phyloP scores from a whole-genome alignment of 2,888 invertebrate species.

The Caenorhabditis drosophilae region DNA sequence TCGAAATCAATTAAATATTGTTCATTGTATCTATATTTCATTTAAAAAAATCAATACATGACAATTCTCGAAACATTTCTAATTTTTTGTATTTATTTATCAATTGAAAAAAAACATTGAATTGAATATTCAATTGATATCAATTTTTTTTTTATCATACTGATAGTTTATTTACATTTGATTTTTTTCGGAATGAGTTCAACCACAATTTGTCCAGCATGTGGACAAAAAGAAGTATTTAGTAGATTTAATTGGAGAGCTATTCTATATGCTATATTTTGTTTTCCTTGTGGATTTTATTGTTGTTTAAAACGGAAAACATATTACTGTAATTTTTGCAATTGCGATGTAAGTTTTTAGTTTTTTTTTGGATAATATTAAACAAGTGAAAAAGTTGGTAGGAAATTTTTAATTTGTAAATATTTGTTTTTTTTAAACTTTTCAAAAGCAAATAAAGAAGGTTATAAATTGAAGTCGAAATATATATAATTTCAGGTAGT shows the following conservation, averaged over 20 bases:
- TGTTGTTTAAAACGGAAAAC: slow-evolving; percentile 54
- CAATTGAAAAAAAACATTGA: no score
- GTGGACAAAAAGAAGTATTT: slow-evolving; percentile 30
- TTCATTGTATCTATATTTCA: no score
- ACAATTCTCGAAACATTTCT: no score
- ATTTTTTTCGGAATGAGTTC: slow-evolving; percentile 1
- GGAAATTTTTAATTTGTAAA: background rate
- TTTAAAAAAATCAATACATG: no score
- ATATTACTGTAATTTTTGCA: slow-evolving; percentile 50
- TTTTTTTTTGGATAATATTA: background rate
- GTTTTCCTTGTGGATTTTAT: slow-evolving; percentile 64
- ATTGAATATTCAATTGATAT: no score
- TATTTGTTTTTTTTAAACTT: background rate
- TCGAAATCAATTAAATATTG: no score
- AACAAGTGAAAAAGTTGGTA: background rate
- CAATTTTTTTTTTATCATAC: no score
- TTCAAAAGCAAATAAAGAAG: background rate
- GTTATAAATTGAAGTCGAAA: no score
- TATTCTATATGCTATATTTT: slow-evolving; percentile 58
- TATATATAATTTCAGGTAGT: no score
- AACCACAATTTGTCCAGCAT: slow-evolving; percentile 36
- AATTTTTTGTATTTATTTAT: no score
- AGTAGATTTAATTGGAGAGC: slow-evolving; percentile 48
- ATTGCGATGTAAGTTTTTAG: slow-evolving; percentile 55
- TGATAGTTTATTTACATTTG: no score